Conservation (phyloP, 2,888 invertebrate genomes). For the Parnassius glacialis region DNA sequence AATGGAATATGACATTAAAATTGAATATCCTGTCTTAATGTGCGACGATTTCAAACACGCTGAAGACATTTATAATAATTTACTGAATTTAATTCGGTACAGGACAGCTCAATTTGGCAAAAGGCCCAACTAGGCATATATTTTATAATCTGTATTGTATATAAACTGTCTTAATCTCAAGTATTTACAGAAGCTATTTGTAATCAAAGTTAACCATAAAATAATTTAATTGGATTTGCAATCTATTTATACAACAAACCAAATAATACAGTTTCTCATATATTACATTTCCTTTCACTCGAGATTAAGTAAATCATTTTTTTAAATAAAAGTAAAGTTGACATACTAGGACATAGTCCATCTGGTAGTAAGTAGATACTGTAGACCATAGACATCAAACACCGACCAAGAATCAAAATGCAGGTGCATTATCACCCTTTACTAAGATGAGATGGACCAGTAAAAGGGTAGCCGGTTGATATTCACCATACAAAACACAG, state of each 20-base stretch:
- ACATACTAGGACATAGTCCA: too few relatives aligned
- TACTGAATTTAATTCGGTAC: conserved; percentile 53
- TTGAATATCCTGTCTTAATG: conserved; percentile 32
- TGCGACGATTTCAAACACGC: conserved; percentile 44
- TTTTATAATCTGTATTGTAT: conserved; percentile 39
- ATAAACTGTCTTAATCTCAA: conserved; percentile 16
- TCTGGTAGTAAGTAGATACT: too few relatives aligned
- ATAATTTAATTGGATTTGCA: conserved; percentile 20
- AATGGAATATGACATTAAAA: conserved; percentile 18
- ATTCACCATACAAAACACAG: too few relatives aligned
- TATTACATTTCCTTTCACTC: too few relatives aligned
- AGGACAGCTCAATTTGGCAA: conserved; percentile 58
- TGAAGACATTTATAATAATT: conserved; percentile 56
- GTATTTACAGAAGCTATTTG: conserved; percentile 16
- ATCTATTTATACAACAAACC: conserved; percentile 9
- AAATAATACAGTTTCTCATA: background rate
- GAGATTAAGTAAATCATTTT: too few relatives aligned
- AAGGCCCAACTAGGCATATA: conserved; percentile 54
- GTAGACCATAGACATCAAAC: too few relatives aligned
- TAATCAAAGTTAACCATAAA: conserved; percentile 14
- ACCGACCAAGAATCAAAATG: too few relatives aligned
- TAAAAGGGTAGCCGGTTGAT: too few relatives aligned
- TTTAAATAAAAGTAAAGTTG: too few relatives aligned
- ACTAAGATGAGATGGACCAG: too few relatives aligned
- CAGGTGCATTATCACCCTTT: too few relatives aligned